These are phyloP conservation scores for Mirounga angustirostris DNA, from an alignment of 2,113 vertebrate species.

Conservation along the genomic window DNA sequence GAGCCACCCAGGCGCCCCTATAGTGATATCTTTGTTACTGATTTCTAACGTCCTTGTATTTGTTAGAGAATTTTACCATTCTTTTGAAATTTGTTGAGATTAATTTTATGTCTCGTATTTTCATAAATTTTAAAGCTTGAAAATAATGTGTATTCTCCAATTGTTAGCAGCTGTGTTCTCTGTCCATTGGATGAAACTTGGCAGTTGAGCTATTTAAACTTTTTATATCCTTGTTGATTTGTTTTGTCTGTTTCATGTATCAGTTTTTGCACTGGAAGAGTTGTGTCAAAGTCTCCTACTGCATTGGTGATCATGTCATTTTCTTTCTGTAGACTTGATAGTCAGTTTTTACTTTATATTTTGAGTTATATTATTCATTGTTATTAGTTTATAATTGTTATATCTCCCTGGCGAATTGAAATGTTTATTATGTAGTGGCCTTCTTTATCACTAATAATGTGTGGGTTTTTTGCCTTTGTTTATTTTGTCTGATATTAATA, in stretches of 20 bases:
- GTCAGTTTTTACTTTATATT: background rate
- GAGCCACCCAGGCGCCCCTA: no score
- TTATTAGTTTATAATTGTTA: constrained; percentile 4
- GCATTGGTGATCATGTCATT: background rate
- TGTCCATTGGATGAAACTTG: background rate
- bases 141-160: background rate
- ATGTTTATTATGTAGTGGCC: background rate
- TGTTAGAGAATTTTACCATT: constrained; percentile 26
- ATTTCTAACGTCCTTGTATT: constrained; percentile 14
- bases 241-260: background rate
- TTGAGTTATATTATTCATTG: background rate
- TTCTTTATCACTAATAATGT: background rate
- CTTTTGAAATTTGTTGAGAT: constrained; percentile 29
- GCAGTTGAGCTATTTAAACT: background rate
- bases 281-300: background rate
- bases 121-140: constrained; percentile 21
- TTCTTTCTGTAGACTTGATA: background rate
- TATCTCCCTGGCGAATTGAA: background rate
- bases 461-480: background rate
- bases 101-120: constrained; percentile 32
- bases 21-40: background rate
- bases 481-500: background rate
- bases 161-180: background rate
- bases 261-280: background rate
- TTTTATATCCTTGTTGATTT: background rate